Evolutionary conservation across 53 echinoderm and acorn worm species (phyloP), one percentile per base, ranked within the genome.

Genomic region (Apostichopus leukothele): DNA sequence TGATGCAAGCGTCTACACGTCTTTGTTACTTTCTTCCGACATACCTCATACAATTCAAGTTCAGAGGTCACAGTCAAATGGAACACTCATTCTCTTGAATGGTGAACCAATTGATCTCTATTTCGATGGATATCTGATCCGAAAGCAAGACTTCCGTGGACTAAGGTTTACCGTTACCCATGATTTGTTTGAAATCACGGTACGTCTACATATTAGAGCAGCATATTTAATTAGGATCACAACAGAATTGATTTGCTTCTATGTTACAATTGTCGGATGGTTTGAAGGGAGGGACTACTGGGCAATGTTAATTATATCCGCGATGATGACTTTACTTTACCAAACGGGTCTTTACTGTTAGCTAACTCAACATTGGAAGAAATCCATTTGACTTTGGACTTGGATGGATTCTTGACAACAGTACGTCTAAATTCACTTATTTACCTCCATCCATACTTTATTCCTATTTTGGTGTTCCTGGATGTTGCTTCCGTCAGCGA

Each of bases 1-100:
- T 5, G 59, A 89, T 50, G 93, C 93, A 12, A 84, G 63, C 23
- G 91, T 93, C 51, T 91, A 91, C 86, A 93, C 93, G 8, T 88
- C 89, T 74, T 84, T 93, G 78, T 86, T 78, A 54, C 16, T 93
- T 68, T 83, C 80, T 7, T 89, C 93, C 61, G 88, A 93, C 27
- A 78, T 77, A 13, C 91, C 93, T 11, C 83, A 76, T 13, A 78
- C 50, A 74, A 60, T 93, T 27, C 91, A 93, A 61, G 85, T 93
- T 16, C 89, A 93, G 39, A 89, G 76, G 39, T 93, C 91, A 6
- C 74, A 25, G 12, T 52, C 54, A 67, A 91, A 93, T 52, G 52
- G 89, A 50, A 91, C 89, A 1, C 57, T 84, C 26, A 78, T 93
- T 60, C 74, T 93, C 53, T 19, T 93, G 12, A 75, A 93, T 73